Conservation (phyloP, 2,797 vertebrate species). For the Sandelia bainsii region DNA sequence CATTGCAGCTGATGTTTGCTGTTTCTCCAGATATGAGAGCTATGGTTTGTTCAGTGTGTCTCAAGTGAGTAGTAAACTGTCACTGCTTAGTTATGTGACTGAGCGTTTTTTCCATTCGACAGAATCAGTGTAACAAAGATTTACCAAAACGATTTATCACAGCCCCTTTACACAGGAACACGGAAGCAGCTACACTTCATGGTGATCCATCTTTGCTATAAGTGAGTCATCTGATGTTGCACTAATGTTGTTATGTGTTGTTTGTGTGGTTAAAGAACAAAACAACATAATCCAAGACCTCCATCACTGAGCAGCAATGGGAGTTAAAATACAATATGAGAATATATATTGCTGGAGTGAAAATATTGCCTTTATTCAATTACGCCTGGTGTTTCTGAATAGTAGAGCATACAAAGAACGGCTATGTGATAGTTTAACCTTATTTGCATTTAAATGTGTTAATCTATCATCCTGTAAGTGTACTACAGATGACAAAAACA, state of each 20-base stretch:
- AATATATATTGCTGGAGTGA: slow-evolving; percentile 11
- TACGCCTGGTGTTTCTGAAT: slow-evolving; percentile 22
- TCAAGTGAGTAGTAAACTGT: slow-evolving; percentile 50
- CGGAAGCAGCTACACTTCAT: background rate
- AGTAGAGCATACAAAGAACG: slow-evolving; percentile 10
- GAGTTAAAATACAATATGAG: slow-evolving; percentile 18
- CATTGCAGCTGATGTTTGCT: background rate
- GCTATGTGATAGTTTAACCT: slow-evolving; percentile 42
- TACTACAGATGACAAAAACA: slow-evolving; percentile 38
- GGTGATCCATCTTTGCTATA: slow-evolving; percentile 54
- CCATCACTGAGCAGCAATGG: slow-evolving; percentile 27
- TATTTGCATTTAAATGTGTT: slow-evolving; percentile 76
- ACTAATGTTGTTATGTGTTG: slow-evolving; percentile 45
- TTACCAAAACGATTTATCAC: slow-evolving; percentile 50
- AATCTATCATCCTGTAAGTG: slow-evolving; percentile 56
- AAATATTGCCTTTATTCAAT: slow-evolving; percentile 60
- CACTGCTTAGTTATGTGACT: slow-evolving; percentile 17
- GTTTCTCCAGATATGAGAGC: slow-evolving; percentile 15
- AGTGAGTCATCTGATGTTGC: slow-evolving; percentile 42
- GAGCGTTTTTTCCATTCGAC: slow-evolving; percentile 36
- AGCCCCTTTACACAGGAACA: slow-evolving; percentile 27
- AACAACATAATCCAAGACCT: slow-evolving; percentile 36
- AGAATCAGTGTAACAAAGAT: slow-evolving; percentile 13
- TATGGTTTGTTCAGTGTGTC: slow-evolving; percentile 45
- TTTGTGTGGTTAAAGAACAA: slow-evolving; percentile 46